These are phyloP conservation scores for Propsilocerus akamusi DNA, from an alignment of 1,140 invertebrate genomes.

Conservation along the genomic window DNA sequence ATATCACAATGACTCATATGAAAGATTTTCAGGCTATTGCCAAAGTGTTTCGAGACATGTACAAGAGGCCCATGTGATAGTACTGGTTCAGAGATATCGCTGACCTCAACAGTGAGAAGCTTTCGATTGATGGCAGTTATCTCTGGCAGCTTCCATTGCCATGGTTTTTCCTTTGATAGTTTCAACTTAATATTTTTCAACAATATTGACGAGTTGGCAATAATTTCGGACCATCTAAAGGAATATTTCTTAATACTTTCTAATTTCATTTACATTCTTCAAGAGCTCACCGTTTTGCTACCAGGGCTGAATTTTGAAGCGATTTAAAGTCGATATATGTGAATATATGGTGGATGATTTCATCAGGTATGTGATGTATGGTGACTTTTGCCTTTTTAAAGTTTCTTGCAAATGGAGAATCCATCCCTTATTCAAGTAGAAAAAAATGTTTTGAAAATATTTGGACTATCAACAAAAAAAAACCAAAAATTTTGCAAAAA, in stretches of 20 bases:
- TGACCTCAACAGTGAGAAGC: neutral
- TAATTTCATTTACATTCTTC: neutral
- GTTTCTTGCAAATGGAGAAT: no score
- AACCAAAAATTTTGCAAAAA: no score
- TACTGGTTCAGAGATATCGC: neutral
- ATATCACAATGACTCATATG: neutral
- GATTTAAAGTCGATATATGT: neutral
- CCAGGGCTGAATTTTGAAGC: neutral
- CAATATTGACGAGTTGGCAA: neutral
- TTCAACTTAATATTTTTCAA: neutral
- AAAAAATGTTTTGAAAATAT: no score
- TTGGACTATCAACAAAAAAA: no score
- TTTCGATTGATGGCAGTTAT: neutral
- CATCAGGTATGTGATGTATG: neutral
- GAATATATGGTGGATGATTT: neutral
- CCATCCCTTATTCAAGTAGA: no score
- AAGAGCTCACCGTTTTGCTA: no score
- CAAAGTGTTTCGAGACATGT: neutral
- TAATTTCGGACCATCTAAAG: neutral
- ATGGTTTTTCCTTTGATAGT: neutral
- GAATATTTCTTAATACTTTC: neutral
- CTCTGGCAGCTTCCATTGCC: neutral
- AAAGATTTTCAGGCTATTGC: neutral
- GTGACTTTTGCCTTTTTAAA: neutral
- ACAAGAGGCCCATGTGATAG: neutral